Base-by-base conservation (phyloP, 2,888 invertebrate species). In the Clusia tigrina region DNA sequence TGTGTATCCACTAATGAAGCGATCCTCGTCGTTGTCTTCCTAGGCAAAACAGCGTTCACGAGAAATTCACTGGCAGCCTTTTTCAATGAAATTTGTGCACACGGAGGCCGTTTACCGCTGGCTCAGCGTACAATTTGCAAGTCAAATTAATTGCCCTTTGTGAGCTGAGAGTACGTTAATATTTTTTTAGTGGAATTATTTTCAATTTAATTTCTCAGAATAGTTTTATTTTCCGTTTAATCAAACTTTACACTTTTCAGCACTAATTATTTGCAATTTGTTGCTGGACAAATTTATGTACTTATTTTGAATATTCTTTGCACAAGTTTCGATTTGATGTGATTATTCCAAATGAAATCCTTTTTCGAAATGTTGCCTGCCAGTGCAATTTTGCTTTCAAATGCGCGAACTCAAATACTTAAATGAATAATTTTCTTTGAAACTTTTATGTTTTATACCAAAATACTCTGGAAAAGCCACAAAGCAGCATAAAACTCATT, bases 381-480 rank as follows among this genome's bases (percentile, higher is more conserved):
- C n/a, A 17, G 55, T 48, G 46, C 58, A 58, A 69, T 61, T 63
- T 37, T 58, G 56, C 20, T 42, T 53, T 63, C 59, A 55, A 67
- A 72, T 69, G 70, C 74, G 74, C 77, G 74, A 74, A 76, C 77
- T 80, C 80, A 73, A 76, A 72, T 74, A 78, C 75, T 74, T 65
- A 78, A 80, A 77, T 81, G 81, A 81, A 74, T 78, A 76, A 76
- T 75, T 80, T 81, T 79, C 79, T 80, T 79, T 72, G 69, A 73
- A 74, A 74, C 72, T 73, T 76, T 80, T 79, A 73, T 80, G 73
- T 77, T 81, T 81, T 81, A 81, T 81, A 81, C 78, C 71, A 69
- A n/a, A n/a, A n/a, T n/a, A n/a, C n/a, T n/a, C n/a, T n/a, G n/a
- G 67, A 72, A 76, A 72, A 66, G 48, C 67, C 46, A 66, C 32